Conservation (phyloP, 92 coral and sea anemone species). For the Isaurus tuberculatus region DNA sequence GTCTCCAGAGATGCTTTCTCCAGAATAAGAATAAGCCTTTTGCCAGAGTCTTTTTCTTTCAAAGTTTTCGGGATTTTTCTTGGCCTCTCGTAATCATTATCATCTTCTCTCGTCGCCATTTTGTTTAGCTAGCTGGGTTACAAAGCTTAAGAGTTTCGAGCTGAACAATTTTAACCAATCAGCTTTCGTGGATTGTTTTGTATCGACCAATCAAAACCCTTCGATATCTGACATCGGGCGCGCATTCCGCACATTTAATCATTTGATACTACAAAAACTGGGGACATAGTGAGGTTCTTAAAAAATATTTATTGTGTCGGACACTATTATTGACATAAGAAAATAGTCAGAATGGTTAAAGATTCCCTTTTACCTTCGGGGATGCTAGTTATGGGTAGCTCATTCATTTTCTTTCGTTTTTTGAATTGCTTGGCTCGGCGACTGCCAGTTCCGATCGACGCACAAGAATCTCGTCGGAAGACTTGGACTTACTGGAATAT, state of each 20-base stretch:
- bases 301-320: not conserved
- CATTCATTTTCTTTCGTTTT: conserved; percentile 35
- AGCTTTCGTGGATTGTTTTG: not conserved
- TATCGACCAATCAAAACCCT: conserved; percentile 5
- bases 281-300: no score
- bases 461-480: conserved; percentile 28
- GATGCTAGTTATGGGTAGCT: conserved; percentile 17
- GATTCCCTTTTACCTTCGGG: conserved; percentile 17
- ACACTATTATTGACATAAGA: not conserved
- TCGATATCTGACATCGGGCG: not conserved
- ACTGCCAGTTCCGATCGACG: conserved; percentile 17
- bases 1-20: conserved; percentile 96
- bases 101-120: conserved; percentile 78
- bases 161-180: conserved; percentile 19
- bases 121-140: conserved; percentile 18
- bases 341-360: not conserved
- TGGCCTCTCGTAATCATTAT: conserved; percentile 83
- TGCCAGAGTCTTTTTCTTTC: conserved; percentile 93
- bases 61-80: conserved; percentile 90
- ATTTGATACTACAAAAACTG: not conserved
- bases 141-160: not conserved
- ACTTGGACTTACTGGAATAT: conserved; percentile 45
- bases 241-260: no score
- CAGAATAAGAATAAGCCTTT: conserved; percentile 85
- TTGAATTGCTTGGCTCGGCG: conserved; percentile 8